phyloP scores from a whole-genome alignment of 1,140 invertebrate species.

The Bombus sibiricus region DNA sequence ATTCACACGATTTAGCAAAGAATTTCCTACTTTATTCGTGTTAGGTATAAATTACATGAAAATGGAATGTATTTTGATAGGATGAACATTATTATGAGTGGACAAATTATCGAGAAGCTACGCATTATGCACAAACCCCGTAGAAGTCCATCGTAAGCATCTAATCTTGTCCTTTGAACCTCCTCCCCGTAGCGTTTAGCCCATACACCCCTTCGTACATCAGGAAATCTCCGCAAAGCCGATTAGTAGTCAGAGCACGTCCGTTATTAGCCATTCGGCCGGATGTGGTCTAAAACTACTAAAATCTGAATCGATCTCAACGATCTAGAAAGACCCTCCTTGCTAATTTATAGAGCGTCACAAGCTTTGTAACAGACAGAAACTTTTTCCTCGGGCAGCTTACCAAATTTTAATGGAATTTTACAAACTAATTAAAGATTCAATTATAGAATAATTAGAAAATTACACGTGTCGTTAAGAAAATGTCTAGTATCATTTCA shows the following conservation, averaged over 20 bases:
- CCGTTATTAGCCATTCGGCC: slow-evolving; percentile 75
- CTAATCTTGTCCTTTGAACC: slow-evolving; percentile 50
- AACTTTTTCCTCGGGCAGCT: background rate
- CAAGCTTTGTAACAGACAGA: too few relatives aligned
- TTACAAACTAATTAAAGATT: background rate
- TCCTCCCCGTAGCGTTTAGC: slow-evolving; percentile 30
- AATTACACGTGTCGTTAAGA: background rate
- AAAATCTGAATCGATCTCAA: slow-evolving; percentile 64
- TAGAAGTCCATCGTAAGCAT: slow-evolving; percentile 41
- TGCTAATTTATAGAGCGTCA: background rate
- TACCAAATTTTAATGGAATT: background rate
- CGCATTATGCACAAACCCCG: slow-evolving; percentile 58
- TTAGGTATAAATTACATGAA: slow-evolving; percentile 8
- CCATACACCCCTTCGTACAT: background rate
- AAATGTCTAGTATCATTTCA: background rate
- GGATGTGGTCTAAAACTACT: slow-evolving; percentile 51
- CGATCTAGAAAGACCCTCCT: slow-evolving; percentile 5
- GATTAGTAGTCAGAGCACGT: slow-evolving; percentile 75
- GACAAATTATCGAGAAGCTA: slow-evolving; percentile 28
- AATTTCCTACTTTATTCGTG: too few relatives aligned
- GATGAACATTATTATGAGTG: slow-evolving; percentile 37
- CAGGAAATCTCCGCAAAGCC: slow-evolving; percentile 60
- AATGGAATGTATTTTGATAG: background rate
- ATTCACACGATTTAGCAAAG: background rate
- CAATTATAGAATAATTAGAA: background rate